Conservation (phyloP, 92 coral and sea anemone genomes). For the Phymanthus crucifer region DNA sequence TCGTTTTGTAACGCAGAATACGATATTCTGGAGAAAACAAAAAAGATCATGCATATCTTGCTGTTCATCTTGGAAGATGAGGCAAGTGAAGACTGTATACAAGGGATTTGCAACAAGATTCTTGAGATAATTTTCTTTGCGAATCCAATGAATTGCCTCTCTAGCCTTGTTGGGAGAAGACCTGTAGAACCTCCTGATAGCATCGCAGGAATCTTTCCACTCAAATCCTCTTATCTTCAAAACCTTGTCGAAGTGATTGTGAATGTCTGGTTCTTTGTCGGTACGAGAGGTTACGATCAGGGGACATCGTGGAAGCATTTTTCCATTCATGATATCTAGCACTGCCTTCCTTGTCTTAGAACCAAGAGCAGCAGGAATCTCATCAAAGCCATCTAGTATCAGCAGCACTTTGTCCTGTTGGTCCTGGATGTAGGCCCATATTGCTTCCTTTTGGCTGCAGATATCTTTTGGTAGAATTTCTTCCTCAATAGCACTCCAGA, state of each 20-base stretch:
- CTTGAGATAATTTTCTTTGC: neutral
- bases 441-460: neutral
- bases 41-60: neutral
- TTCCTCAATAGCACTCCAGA: constrained; percentile 2
- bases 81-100: constrained; percentile 2
- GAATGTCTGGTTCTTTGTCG: neutral
- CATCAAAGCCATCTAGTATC: constrained; percentile 1
- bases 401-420: neutral
- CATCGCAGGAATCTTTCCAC: neutral
- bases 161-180: neutral
- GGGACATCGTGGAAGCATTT: neutral
- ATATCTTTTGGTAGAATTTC: neutral
- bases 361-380: neutral
- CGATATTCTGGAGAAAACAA: neutral
- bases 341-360: neutral
- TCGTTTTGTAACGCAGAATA: constrained; percentile 9
- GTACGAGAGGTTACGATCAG: neutral
- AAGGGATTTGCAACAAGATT: neutral
- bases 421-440: neutral
- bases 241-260: neutral
- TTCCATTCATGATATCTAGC: neutral
- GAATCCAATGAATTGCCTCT: neutral
- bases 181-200: neutral
- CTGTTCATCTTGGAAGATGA: neutral
- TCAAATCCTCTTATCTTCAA: neutral